Conservation (phyloP, 1,140 invertebrate species). For the Pseudomyrmex pallidus region DNA sequence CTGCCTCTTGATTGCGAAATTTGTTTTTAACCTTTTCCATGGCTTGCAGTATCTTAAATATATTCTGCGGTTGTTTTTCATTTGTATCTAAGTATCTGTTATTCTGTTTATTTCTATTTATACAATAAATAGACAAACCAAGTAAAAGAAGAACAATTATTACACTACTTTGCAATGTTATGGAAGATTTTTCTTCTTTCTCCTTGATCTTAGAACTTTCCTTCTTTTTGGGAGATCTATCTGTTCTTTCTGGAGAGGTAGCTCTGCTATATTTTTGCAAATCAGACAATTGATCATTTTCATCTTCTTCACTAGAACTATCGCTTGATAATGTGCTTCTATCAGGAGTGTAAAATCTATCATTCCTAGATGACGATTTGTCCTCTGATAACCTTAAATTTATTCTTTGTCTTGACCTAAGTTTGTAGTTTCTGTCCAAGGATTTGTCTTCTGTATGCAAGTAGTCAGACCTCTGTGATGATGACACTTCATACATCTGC, state of each 20-base stretch:
- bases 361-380: neutral
- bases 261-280: neutral
- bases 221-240: neutral
- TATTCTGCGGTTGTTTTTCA: neutral
- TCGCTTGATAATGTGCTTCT: neutral
- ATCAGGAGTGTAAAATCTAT: neutral
- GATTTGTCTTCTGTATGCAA: too few relatives aligned
- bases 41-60: neutral
- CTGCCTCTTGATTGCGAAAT: conserved; percentile 74
- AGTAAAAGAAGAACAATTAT: neutral
- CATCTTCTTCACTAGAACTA: neutral
- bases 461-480: too few relatives aligned
- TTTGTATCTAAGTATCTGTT: neutral
- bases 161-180: too few relatives aligned
- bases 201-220: too few relatives aligned
- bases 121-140: neutral
- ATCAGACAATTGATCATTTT: neutral
- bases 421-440: too few relatives aligned
- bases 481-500: too few relatives aligned
- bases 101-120: neutral
- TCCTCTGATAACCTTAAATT: neutral
- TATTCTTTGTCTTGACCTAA: too few relatives aligned
- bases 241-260: neutral
- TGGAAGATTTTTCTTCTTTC: too few relatives aligned
- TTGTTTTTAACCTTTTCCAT: conserved; percentile 33